Conservation (phyloP, 2,888 invertebrate species). For the Idaea aversata region DNA sequence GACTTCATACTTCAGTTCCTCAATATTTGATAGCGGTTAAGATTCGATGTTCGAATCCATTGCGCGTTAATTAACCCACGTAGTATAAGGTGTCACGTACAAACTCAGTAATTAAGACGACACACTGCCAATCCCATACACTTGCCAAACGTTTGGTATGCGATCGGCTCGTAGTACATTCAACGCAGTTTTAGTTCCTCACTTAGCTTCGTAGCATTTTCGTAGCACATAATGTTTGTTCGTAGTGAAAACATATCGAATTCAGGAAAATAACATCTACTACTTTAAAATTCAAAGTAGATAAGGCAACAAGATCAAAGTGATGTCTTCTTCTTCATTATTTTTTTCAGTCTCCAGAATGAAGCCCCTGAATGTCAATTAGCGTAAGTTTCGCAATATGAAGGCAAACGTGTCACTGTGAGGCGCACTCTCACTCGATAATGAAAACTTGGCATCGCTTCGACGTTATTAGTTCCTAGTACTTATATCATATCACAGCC, state of each 20-base stretch:
- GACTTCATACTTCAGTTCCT: neutral
- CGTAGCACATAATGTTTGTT: neutral
- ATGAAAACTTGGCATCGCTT: constrained; percentile 43
- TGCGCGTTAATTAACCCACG: neutral
- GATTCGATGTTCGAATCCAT: neutral
- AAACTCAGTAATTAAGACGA: neutral
- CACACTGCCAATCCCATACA: neutral
- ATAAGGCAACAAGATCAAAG: constrained; percentile 16
- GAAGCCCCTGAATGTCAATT: constrained; percentile 55
- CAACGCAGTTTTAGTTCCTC: too few relatives aligned
- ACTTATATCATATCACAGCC: constrained; percentile 16
- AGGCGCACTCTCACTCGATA: constrained; percentile 37
- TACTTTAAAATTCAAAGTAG: too few relatives aligned
- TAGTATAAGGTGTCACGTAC: neutral
- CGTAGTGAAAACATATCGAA: neutral
- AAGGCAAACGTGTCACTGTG: constrained; percentile 26
- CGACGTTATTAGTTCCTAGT: constrained; percentile 44
- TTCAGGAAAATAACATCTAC: neutral
- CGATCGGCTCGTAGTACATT: too few relatives aligned
- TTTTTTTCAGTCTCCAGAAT: constrained; percentile 19
- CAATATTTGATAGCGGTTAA: neutral
- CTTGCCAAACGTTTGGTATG: neutral
- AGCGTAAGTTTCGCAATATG: constrained; percentile 56
- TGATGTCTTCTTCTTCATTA: neutral
- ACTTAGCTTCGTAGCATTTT: neutral